phyloP scores from a whole-genome alignment of 2,888 invertebrate genomes.

The Xestia xanthographa region DNA sequence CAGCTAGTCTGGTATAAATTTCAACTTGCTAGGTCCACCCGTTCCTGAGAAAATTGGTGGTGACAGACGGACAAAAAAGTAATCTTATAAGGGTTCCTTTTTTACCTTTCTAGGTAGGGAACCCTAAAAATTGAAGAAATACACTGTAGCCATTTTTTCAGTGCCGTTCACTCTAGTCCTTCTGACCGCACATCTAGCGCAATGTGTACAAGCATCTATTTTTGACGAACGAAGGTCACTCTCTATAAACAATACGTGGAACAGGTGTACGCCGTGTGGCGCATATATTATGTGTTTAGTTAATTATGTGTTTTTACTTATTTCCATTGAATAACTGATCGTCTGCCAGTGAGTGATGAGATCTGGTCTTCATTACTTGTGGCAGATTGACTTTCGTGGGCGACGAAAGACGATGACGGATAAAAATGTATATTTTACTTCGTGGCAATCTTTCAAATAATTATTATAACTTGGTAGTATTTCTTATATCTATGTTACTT shows the following conservation, averaged over 20 bases:
- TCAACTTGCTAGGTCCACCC: too few relatives aligned
- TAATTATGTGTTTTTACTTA: slow-evolving; percentile 44
- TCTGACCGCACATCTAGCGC: slow-evolving; percentile 1
- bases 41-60: too few relatives aligned
- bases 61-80: too few relatives aligned
- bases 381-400: slow-evolving; percentile 4
- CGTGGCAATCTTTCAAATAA: too few relatives aligned
- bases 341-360: slow-evolving; percentile 6
- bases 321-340: slow-evolving; percentile 35
- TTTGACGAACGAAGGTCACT: slow-evolving; percentile 73
- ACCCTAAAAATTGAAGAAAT: neutral
- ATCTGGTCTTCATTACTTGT: neutral
- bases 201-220: slow-evolving; percentile 69
- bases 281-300: slow-evolving; percentile 29
- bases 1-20: too few relatives aligned
- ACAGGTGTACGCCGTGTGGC: slow-evolving; percentile 73
- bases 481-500: too few relatives aligned
- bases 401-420: neutral
- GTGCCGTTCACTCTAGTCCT: slow-evolving; percentile 20
- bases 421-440: neutral
- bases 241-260: slow-evolving; percentile 75
- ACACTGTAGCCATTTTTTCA: neutral
- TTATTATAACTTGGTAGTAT: too few relatives aligned
- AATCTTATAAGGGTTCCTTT: too few relatives aligned
- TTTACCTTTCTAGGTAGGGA: too few relatives aligned